Base-by-base conservation (phyloP, 2,113 vertebrate genomes). In the Perca fluviatilis region DNA sequence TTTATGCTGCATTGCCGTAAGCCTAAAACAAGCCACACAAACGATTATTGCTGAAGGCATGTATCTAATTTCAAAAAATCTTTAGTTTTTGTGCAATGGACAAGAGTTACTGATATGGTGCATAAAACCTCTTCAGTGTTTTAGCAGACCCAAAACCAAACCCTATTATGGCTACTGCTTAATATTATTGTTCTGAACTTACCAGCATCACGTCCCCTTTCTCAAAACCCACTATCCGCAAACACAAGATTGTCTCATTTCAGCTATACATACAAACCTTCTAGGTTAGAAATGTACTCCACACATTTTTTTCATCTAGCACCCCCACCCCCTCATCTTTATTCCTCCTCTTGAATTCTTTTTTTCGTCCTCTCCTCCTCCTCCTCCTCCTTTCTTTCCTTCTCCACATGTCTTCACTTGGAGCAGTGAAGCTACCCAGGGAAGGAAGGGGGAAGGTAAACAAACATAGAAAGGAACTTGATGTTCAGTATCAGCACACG, bases 381-480 rank as follows among this genome's bases (percentile, higher is more conserved):
- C 8, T 36, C 6, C 6, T 8, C 36, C 1, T 8, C 36, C 14
- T 43, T 70, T 25, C 21, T 60, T 25, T 43, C 62, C 2, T 33
- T 46, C 58, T 19, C 68, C 10, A 40, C 46, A 63, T 47, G 61
- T 79, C 65, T 73, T 70, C 69, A 57, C 68, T 82, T 16, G 33
- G 1, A 72, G 73, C 58, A 25, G 23, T 15, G 43, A 75, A 84
- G 27, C 49, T 62, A 49, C 25, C 25, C 81, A 61, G 47, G 57
- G 50, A 62, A 79, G 61, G 71, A 30, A 65, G 70, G 67, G 66
- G 65, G 58, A 21, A 51, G 47, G 82, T 74, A 87, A 88, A 86
- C 72, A 92, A 91, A 88, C 43, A 75, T 10, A 77, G 71, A 67
- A 18, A 50, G 69, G 70, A 86, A 74, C 83, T 72, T 67, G 70